phyloP scores from a whole-genome alignment of 2,797 vertebrate genomes.

The Macrochelys suwanniensis region DNA sequence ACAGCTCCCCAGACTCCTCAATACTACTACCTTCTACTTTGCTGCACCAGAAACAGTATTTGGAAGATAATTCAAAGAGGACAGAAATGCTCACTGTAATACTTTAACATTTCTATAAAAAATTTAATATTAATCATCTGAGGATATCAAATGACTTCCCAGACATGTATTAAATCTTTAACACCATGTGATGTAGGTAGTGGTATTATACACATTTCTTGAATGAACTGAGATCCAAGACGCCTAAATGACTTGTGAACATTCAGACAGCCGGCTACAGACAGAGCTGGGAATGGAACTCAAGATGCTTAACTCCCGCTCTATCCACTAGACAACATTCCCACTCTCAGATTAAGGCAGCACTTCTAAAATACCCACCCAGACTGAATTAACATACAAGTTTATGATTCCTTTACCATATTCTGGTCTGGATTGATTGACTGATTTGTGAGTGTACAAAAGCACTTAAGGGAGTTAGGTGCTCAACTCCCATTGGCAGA shows the following conservation, averaged over 20 bases:
- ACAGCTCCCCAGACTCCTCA: slow-evolving; percentile 10
- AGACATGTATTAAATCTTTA: not conserved
- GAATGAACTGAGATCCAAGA: accelerated
- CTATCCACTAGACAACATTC: accelerated
- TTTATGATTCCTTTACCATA: not conserved
- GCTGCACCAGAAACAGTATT: not conserved
- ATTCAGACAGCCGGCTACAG: not conserved
- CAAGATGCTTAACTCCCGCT: accelerated
- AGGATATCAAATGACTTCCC: not conserved
- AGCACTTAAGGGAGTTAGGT: not conserved
- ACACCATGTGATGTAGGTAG: not conserved
- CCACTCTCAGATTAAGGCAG: not conserved
- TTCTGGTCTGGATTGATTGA: not conserved
- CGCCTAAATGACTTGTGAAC: not conserved
- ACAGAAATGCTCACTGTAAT: not conserved
- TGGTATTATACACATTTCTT: not conserved
- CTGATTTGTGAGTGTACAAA: not conserved
- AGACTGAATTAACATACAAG: not conserved
- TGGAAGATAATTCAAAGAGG: not conserved
- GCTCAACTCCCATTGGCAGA: not conserved
- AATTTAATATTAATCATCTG: not conserved
- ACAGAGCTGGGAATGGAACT: not conserved
- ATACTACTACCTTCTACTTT: not conserved
- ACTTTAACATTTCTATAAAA: accelerated
- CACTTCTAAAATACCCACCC: not conserved